Conservation (phyloP, 2,797 vertebrate species). For the Selene dorsalis region DNA sequence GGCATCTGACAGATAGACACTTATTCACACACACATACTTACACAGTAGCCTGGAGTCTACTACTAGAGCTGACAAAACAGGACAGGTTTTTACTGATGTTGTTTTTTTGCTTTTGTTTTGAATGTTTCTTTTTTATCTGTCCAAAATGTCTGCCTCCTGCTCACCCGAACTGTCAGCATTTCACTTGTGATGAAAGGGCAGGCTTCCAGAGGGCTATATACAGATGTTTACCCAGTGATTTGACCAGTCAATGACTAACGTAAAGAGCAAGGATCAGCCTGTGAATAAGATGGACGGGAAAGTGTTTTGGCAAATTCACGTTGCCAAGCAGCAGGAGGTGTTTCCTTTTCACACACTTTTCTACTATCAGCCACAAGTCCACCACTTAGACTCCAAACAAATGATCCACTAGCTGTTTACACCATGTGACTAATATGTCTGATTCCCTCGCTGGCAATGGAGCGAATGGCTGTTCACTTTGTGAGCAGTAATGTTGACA, state of each 20-base stretch:
- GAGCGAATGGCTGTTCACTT: conserved; percentile 8
- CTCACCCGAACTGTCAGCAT: conserved; percentile 14
- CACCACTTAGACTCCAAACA: neutral
- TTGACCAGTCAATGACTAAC: conserved; percentile 15
- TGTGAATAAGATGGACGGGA: conserved; percentile 13
- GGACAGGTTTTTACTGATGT: conserved; percentile 32
- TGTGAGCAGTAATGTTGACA: conserved; percentile 11
- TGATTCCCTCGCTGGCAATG: conserved; percentile 14
- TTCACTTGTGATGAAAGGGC: conserved; percentile 10
- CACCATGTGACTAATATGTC: conserved; percentile 26
- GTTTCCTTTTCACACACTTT: neutral
- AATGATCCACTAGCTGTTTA: conserved; percentile 33
- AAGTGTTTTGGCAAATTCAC: neutral
- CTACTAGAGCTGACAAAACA: conserved; percentile 43
- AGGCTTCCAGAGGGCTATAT: neutral
- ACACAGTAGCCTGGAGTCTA: conserved; percentile 45
- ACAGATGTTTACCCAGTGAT: conserved; percentile 31
- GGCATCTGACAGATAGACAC: conserved; percentile 48
- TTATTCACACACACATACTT: conserved; percentile 1
- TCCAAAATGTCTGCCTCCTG: conserved; percentile 40
- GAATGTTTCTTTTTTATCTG: conserved; percentile 29
- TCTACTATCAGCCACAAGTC: conserved; percentile 10
- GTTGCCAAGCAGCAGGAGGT: neutral
- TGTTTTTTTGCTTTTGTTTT: conserved; percentile 8
- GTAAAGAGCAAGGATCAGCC: conserved; percentile 1